A percentile compares a stretch with the other conserved stretches of the same genome.
These are phyloP conservation scores for Drosophila neonasuta DNA, from an alignment of 2,888 invertebrate species.

Conservation along the genomic window DNA sequence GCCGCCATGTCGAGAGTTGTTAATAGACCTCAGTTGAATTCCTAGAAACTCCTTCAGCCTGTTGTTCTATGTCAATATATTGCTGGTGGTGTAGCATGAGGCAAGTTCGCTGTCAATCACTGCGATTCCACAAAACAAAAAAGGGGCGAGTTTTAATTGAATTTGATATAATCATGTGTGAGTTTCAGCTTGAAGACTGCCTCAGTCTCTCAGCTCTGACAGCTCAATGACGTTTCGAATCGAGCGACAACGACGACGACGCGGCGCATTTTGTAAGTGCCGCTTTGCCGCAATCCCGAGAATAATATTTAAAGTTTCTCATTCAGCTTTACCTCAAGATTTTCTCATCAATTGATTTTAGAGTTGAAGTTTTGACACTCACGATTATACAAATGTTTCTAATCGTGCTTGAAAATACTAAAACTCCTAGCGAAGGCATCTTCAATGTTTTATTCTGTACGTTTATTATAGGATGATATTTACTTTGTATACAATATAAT, in stretches of 20 bases:
- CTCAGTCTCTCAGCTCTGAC: conserved; percentile 44
- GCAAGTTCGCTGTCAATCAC: conserved; percentile 64
- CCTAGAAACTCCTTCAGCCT: conserved; percentile 44
- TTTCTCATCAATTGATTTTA: conserved; percentile 8
- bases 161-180: conserved; percentile 53
- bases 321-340: neutral
- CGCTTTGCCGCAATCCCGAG: conserved; percentile 7
- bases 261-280: conserved; percentile 10
- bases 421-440: no score
- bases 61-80: conserved; percentile 33
- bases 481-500: no score
- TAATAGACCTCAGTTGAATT: conserved; percentile 34
- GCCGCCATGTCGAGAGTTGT: conserved; percentile 45
- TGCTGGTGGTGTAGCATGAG: conserved; percentile 9
- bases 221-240: conserved; percentile 61
- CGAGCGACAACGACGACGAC: conserved; percentile 18
- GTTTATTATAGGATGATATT: no score
- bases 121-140: conserved; percentile 19
- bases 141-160: conserved; percentile 64
- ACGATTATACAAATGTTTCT: neutral
- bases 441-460: no score
- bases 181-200: conserved; percentile 19
- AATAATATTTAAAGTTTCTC: conserved; percentile 20
- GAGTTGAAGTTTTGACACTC: neutral
- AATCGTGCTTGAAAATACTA: neutral